phyloP scores from a whole-genome alignment of 1,140 invertebrate genomes.

The Drosophila tropicalis region DNA sequence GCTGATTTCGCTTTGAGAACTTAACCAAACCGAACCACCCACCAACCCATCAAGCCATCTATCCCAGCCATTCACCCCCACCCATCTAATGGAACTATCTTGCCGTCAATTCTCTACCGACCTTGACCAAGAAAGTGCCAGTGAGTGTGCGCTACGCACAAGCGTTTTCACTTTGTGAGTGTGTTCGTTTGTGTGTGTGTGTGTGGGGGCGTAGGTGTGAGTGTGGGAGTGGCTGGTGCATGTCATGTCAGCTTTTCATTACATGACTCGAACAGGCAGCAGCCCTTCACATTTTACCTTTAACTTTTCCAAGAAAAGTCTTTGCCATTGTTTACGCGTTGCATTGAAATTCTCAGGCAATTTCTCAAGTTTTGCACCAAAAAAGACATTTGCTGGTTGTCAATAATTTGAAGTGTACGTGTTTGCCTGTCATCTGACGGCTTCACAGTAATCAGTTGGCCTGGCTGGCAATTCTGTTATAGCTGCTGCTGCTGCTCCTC shows the following conservation, averaged over 20 bases:
- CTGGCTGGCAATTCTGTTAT: slow-evolving; percentile 44
- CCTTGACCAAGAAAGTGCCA: slow-evolving; percentile 66
- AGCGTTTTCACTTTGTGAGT: background rate
- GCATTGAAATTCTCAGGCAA: slow-evolving; percentile 17
- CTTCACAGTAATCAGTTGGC: slow-evolving; percentile 39
- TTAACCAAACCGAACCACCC: background rate
- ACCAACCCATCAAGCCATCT: background rate
- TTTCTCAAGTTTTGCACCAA: slow-evolving; percentile 12
- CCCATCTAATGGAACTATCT: background rate
- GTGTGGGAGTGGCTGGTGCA: slow-evolving; percentile 50
- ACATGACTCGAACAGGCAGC: slow-evolving; percentile 41
- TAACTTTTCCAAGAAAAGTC: slow-evolving; percentile 38
- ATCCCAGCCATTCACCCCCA: background rate
- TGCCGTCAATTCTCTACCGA: slow-evolving; percentile 24
- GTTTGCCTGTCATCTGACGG: slow-evolving; percentile 44
- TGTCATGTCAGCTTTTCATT: slow-evolving; percentile 51
- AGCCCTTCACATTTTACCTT: slow-evolving; percentile 40
- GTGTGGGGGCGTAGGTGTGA: background rate
- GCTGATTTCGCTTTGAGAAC: slow-evolving; percentile 30
- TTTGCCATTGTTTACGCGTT: slow-evolving; percentile 29
- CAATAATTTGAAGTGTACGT: slow-evolving; percentile 58
- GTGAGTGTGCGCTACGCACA: slow-evolving; percentile 1
- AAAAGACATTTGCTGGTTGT: slow-evolving; percentile 23
- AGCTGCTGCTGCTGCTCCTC: slow-evolving; percentile 7
- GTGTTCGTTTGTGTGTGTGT: no score